Evolutionary conservation across 2,888 invertebrate genomes (phyloP), one percentile per base, ranked within the genome.

Genomic region (Melanostoma scalare): DNA sequence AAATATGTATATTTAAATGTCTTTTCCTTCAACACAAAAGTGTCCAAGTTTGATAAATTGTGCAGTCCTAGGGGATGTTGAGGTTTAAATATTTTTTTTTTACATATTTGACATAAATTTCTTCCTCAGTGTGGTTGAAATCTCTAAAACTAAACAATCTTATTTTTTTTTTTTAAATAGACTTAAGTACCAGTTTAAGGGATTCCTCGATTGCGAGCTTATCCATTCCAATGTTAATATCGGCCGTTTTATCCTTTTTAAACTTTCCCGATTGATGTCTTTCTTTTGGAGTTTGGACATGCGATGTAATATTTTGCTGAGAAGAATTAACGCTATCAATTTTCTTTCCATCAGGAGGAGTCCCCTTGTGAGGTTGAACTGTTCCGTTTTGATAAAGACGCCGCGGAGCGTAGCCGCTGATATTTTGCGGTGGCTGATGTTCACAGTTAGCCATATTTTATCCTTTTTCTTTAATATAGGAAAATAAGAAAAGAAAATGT

Each of bases 361-460:
- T 3, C 1, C 87, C 88, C 79, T 89, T 89, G 3, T 61, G 74
- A 0, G 65, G 20, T 36, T 60, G 55, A 4, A 60, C 80, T 4
- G 84, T 86, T 63, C 87, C 72, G 61, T 86, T 88, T 6, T 90
- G 89, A 78, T 89, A 90, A 48, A 89, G 89, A 33, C 90, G 90
- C 6, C 90, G 89, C 6, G 90, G 90, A 40, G 90, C 90, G 76
- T 87, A 90, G 2, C 90, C 90, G n/a, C 87, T 85, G 38, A 80
- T 10, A 52, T 56, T 75, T 8, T 81, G 86, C 6, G 86, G 79
- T 33, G 84, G 86, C 20, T 20, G 20, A 56, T 76, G 87, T 20
- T 86, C 74, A 36, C 78, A 79, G 44, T 79, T 71, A 2, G 78
- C 44, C 84, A 84, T 84, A 50, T 52, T 71, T 46, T 36, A 31